These are phyloP conservation scores for Tenrec ecaudatus DNA, from an alignment of 2,113 vertebrate species.

Conservation along the genomic window DNA sequence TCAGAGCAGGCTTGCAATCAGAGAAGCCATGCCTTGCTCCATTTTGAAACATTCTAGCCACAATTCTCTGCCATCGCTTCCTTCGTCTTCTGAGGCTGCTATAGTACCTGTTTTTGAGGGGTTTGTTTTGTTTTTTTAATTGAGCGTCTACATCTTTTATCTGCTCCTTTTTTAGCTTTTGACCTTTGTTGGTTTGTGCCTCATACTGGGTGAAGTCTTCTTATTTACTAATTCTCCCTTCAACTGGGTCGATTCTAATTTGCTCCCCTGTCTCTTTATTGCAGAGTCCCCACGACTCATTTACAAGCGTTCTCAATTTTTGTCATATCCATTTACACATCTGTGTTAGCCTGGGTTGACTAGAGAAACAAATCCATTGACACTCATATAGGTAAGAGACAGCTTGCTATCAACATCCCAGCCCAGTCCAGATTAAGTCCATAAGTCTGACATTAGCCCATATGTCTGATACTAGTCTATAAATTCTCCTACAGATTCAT, in stretches of 20 bases:
- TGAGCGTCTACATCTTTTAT: background rate
- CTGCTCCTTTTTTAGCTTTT: background rate
- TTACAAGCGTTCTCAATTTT: background rate
- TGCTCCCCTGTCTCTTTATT: background rate
- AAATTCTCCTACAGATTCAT: too few species aligned
- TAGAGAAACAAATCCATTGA: too few species aligned
- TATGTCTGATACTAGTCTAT: too few species aligned
- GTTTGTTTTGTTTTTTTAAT: background rate
- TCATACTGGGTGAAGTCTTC: background rate
- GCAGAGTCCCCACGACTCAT: background rate
- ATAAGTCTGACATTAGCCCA: too few species aligned
- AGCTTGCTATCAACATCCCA: too few species aligned
- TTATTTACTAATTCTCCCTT: slow-evolving; percentile 17
- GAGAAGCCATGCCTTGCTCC: background rate
- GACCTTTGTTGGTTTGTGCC: background rate
- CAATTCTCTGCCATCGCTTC: background rate
- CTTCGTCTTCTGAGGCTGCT: background rate
- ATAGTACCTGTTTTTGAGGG: background rate
- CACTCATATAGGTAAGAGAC: too few species aligned
- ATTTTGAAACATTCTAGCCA: slow-evolving; percentile 32
- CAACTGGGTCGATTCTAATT: background rate
- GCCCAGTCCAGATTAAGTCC: too few species aligned
- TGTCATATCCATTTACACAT: background rate
- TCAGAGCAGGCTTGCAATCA: background rate
- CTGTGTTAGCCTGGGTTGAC: too few species aligned